Evolutionary conservation across 92 coral and sea anemone species (phyloP).

Genomic region (Parazoanthus darwini): DNA sequence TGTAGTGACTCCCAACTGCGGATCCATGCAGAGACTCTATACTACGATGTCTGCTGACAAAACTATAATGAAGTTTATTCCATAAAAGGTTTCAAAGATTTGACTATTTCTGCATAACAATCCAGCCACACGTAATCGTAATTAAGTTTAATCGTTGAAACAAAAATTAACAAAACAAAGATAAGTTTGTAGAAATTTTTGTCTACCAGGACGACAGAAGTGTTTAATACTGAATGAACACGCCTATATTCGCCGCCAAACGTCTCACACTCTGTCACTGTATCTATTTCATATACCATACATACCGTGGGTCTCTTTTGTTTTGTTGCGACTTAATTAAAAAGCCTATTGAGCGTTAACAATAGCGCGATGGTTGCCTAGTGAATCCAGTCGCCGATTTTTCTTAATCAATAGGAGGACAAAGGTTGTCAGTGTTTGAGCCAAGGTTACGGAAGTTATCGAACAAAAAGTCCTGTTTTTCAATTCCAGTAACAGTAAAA

Average conservation of each 20-base stretch:
- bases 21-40: not conserved
- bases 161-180: not conserved
- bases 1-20: not conserved
- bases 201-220: too few relatives aligned
- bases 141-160: not conserved
- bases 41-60: not conserved
- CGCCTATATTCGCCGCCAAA: not conserved
- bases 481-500: not conserved
- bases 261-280: conserved; percentile 9
- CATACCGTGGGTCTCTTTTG: not conserved
- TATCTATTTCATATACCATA: not conserved
- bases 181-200: not conserved
- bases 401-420: not conserved
- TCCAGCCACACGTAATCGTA: not conserved
- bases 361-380: conserved; percentile 13
- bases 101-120: not conserved
- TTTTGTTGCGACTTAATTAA: conserved; percentile 8
- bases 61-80: not conserved
- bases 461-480: not conserved
- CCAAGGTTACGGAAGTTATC: not conserved
- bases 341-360: not conserved
- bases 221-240: not conserved
- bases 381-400: not conserved
- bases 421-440: not conserved
- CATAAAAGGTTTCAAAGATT: not conserved